These are phyloP conservation scores for Loripinus fragilis DNA, from an alignment of 2,888 invertebrate species.

Conservation along the genomic window DNA sequence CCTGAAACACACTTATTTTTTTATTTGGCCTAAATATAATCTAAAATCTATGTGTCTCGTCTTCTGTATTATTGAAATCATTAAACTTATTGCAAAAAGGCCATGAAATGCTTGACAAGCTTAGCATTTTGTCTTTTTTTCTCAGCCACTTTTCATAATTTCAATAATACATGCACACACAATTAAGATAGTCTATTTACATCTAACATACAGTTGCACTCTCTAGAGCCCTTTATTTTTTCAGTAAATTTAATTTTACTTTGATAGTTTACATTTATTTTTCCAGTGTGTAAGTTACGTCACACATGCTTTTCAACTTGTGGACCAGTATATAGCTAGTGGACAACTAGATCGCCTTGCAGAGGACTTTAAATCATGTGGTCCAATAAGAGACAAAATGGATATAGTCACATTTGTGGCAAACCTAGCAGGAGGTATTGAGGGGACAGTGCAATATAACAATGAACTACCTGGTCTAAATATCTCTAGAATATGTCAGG, in stretches of 20 bases:
- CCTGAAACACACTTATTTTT: too few relatives aligned
- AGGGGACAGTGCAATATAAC: conserved; percentile 72
- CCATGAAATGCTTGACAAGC: too few relatives aligned
- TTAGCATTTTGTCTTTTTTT: too few relatives aligned
- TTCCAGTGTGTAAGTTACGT: conserved; percentile 66
- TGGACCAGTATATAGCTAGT: conserved; percentile 59
- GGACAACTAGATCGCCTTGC: conserved; percentile 50
- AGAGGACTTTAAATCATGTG: conserved; percentile 69
- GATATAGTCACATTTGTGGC: conserved; percentile 65
- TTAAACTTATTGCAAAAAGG: too few relatives aligned
- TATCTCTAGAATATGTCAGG: conserved; percentile 59
- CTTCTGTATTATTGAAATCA: too few relatives aligned
- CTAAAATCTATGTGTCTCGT: too few relatives aligned
- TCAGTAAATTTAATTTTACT: too few relatives aligned
- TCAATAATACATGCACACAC: not conserved
- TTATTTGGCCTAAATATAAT: too few relatives aligned
- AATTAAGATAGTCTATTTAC: not conserved
- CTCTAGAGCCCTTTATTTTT: too few relatives aligned
- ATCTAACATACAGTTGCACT: too few relatives aligned
- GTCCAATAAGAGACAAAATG: conserved; percentile 45
- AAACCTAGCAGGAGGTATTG: conserved; percentile 69
- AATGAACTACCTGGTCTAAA: conserved; percentile 58
- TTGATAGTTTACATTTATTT: not conserved
- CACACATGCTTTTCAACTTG: conserved; percentile 59
- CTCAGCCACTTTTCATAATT: too few relatives aligned